phyloP scores from a whole-genome alignment of 2,113 vertebrate genomes.

The Xenopus tropicalis region UCB_Xtro_10.0 CM004443.2:117728501-117729000 shows the following conservation, averaged over 20 bases:
- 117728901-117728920: slow-evolving; percentile 67
- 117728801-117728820: slow-evolving; percentile 82
- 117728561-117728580: too few relatives aligned
- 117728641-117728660: slow-evolving; percentile 55
- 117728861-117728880: slow-evolving; percentile 78
- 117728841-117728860: slow-evolving; percentile 80
- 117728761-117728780: slow-evolving; percentile 78
- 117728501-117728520: too few relatives aligned
- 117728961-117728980: slow-evolving; percentile 58
- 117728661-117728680: slow-evolving; percentile 57
- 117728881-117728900: slow-evolving; percentile 77
- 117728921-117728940: slow-evolving; percentile 65
- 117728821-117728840: slow-evolving; percentile 79
- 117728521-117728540: too few relatives aligned
- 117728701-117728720: slow-evolving; percentile 68
- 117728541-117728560: too few relatives aligned
- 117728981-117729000: slow-evolving; percentile 59
- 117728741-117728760: slow-evolving; percentile 82
- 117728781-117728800: slow-evolving; percentile 79
- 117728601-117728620: slow-evolving; percentile 46
- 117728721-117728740: slow-evolving; percentile 73
- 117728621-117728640: slow-evolving; percentile 57
- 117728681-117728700: slow-evolving; percentile 71
- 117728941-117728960: slow-evolving; percentile 60
- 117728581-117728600: too few relatives aligned